Percentiles rank a stretch among this genome's conserved stretches.
Conservation (phyloP, 2,113 vertebrate genomes). For the Melanocharis versteri region DNA sequence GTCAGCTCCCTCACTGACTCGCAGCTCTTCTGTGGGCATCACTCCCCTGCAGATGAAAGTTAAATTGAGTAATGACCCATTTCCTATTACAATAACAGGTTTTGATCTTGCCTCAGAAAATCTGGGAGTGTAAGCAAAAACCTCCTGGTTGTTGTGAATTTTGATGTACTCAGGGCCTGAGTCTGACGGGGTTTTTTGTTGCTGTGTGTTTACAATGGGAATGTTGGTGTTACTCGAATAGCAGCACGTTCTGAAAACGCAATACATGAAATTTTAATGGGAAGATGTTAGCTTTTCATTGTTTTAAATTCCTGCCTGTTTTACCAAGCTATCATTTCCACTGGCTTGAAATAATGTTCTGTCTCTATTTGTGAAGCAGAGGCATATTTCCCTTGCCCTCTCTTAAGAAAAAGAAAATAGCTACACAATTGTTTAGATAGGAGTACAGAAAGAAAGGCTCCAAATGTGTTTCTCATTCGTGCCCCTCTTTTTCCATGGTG, state of each 20-base stretch:
- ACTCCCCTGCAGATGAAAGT: not conserved
- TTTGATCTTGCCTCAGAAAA: constrained; percentile 19
- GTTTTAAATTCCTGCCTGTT: not conserved
- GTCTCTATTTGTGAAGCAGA: not conserved
- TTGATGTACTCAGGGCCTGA: not conserved
- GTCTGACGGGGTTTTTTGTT: not conserved
- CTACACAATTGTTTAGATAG: not conserved
- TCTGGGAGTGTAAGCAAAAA: not conserved
- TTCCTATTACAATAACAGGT: not conserved
- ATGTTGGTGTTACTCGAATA: not conserved
- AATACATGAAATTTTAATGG: not conserved
- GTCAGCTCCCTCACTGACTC: not conserved
- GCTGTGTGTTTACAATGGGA: not conserved
- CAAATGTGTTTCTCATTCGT: not conserved
- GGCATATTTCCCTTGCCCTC: not conserved
- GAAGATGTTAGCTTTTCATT: not conserved
- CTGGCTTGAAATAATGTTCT: not conserved
- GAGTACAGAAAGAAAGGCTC: not conserved
- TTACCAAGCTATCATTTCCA: not conserved
- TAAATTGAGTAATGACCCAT: constrained; percentile 30
- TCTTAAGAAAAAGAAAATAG: not conserved
- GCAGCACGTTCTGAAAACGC: not conserved
- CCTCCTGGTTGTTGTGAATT: not conserved
- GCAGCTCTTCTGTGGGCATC: not conserved
- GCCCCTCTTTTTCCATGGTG: not conserved